Evolutionary conservation across 2,797 vertebrate genomes (phyloP).

Genomic region (Anas georgica): DNA sequence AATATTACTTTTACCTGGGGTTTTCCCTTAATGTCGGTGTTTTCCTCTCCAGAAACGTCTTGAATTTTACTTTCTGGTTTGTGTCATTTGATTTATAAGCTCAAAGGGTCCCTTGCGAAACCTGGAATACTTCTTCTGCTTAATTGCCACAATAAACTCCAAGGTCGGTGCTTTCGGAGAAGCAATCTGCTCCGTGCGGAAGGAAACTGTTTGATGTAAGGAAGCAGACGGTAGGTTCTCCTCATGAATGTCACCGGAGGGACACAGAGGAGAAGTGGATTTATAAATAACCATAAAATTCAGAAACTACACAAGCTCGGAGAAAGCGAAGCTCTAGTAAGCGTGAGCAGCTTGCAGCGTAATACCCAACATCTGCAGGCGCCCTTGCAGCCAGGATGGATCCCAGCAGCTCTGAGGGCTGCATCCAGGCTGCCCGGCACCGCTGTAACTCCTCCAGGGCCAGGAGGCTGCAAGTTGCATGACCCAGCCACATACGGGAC

Average conservation of each 20-base stretch:
- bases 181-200: background rate
- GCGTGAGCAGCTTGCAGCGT: background rate
- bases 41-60: conserved; percentile 24
- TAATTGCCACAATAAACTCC: background rate
- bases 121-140: background rate
- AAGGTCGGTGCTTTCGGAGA: background rate
- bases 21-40: background rate
- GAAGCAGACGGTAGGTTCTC: background rate
- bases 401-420: background rate
- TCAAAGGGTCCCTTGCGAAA: background rate
- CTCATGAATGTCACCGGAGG: background rate
- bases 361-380: conserved; percentile 34
- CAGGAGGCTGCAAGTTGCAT: accelerated
- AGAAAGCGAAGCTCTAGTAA: background rate
- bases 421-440: background rate
- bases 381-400: background rate
- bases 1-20: background rate
- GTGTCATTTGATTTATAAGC: background rate
- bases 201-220: conserved; percentile 4
- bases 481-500: accelerated
- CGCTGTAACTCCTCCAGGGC: accelerated
- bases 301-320: background rate
- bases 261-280: background rate
- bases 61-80: background rate
- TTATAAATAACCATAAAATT: background rate